Base-by-base conservation (phyloP, 2,797 vertebrate species). In the Arctocebus calabarensis region DNA sequence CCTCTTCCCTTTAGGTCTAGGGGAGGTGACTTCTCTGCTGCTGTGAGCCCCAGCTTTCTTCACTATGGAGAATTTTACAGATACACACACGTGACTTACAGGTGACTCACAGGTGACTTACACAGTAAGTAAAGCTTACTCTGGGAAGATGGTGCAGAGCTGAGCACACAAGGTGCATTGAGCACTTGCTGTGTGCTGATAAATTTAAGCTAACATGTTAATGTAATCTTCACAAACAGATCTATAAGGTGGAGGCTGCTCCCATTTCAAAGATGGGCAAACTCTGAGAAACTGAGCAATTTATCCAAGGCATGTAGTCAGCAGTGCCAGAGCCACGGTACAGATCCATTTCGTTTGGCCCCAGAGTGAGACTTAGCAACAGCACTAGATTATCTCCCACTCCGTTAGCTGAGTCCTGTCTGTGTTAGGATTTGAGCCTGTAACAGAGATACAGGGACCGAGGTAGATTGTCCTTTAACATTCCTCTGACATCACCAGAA, bases 201-300 rank as follows among this genome's bases (percentile, higher is more conserved):
- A 78, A 52, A 2, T 70, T 88, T 92, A 74, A 87, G 83, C 48
- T 59, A 86, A 66, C 20, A n/a, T 43, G 43, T 52, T 52, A 71
- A 74, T 91, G 71, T 66, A 78, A 89, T 71, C 79, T 32, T 93
- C 5, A 66, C 32, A 77, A 77, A 77, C 9, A 88, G 55, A 40
- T 12, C 45, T 32, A 43, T 45, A 27, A 79, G 11, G 17, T 45
- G 5, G 27, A 32, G 34, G 55, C 3, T 77, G 92, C 74, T 73
- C 43, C 34, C 20, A 61, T 78, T 91, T 90, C 68, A 95, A 93
- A 94, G 20, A 74, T 57, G 64, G 52, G 25, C 34, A 84, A 70
- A 55, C 57, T 57, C 81, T 79, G 62, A 34, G 12, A 73, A 74
- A 11, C 29, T 71, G 66, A 73, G 45, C 48, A 45, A 64, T 12